These are phyloP conservation scores for Anarsia innoxiella DNA, from an alignment of 2,888 invertebrate species.

Conservation along the genomic window DNA sequence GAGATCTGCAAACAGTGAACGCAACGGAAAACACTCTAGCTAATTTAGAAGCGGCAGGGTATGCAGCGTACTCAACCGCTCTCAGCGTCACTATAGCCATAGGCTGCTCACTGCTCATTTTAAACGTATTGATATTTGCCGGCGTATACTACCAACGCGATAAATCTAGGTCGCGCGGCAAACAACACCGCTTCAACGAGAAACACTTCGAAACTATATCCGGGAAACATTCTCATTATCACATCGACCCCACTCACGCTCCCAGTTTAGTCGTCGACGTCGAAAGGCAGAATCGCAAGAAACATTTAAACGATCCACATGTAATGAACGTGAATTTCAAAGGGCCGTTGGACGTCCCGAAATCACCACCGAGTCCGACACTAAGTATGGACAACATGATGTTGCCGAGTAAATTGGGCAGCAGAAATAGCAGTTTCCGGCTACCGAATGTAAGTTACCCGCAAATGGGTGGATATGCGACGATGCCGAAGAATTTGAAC, in stretches of 20 bases:
- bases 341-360: constrained; percentile 71
- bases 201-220: constrained; percentile 85
- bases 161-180: constrained; percentile 78
- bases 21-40: constrained; percentile 83
- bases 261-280: constrained; percentile 90
- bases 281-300: constrained; percentile 74
- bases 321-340: constrained; percentile 74
- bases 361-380: constrained; percentile 78
- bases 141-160: constrained; percentile 89
- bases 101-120: constrained; percentile 85
- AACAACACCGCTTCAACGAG: constrained; percentile 83
- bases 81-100: constrained; percentile 87
- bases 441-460: constrained; percentile 62
- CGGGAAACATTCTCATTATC: constrained; percentile 85
- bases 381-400: constrained; percentile 74
- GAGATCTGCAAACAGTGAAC: constrained; percentile 65
- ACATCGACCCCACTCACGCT: constrained; percentile 83
- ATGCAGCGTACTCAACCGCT: constrained; percentile 84
- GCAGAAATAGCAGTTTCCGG: constrained; percentile 64
- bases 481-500: constrained; percentile 76
- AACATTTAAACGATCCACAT: constrained; percentile 64
- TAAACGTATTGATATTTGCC: constrained; percentile 89
- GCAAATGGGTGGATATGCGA: constrained; percentile 68
- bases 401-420: constrained; percentile 71
- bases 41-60: constrained; percentile 86